These are phyloP conservation scores for Anas platyrhynchos DNA, from an alignment of 2,113 vertebrate genomes.

Conservation along the genomic window DNA sequence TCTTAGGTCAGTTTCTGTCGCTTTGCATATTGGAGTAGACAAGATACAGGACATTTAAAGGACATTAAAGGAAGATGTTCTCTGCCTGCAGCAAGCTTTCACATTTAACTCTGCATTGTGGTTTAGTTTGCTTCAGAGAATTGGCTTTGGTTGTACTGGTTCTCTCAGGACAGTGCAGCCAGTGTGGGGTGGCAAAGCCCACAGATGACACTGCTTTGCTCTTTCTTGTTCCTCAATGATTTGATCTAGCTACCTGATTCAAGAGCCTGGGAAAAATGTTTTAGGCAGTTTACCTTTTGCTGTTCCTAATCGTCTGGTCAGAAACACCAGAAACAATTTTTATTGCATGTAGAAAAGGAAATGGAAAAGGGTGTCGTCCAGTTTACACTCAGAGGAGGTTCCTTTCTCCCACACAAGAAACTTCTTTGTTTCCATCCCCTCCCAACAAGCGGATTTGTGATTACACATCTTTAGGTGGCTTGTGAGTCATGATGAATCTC, in stretches of 20 bases:
- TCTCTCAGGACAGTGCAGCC: not conserved
- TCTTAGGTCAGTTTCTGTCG: not conserved
- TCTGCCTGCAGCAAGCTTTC: not conserved
- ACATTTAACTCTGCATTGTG: not conserved
- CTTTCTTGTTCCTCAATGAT: not conserved
- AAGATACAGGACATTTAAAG: not conserved
- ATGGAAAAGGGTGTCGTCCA: not conserved
- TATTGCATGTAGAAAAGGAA: not conserved
- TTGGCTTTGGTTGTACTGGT: not conserved
- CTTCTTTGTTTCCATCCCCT: not conserved
- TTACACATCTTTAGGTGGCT: not conserved
- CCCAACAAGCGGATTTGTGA: not conserved
- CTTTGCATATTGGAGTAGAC: not conserved
- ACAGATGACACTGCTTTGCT: not conserved
- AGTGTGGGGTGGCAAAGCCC: not conserved
- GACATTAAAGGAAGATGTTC: not conserved
- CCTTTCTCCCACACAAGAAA: not conserved
- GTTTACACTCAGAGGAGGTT: not conserved
- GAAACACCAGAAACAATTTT: not conserved
- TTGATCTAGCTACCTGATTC: not conserved
- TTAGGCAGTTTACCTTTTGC: not conserved
- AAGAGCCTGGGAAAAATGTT: not conserved
- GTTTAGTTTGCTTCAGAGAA: not conserved
- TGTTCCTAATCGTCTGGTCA: not conserved
- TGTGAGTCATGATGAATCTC: slow-evolving; percentile 26